Base-by-base conservation (phyloP, 2,113 vertebrate genomes). In the Brienomyrus brachyistius region DNA sequence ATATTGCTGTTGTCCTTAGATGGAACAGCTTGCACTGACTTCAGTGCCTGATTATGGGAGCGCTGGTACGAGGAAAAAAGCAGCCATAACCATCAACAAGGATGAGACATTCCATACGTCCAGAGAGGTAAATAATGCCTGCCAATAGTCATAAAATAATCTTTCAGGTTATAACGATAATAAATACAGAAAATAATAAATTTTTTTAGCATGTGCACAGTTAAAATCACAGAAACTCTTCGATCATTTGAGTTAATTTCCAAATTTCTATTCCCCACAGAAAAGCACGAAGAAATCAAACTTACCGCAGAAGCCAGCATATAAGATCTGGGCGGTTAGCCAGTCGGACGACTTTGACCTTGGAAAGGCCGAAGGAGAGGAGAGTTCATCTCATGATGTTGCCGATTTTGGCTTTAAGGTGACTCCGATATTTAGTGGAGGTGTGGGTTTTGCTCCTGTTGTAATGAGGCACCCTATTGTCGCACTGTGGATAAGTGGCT, bases 241-340 rank as follows among this genome's bases (percentile, higher is more conserved):
- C 1, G 2, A 7, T 59, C 10, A 10, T 17, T 23, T 87, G 7
- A 31, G 31, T 87, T n/a, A 8, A 27, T 87, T 66, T 88, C 27
- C 66, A 43, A 47, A 40, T 89, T 86, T 19, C 10, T 48, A 21
- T 40, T n/a, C 48, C 43, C 31, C 5, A 4, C 50, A 90, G 66
- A 82, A 74, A 43, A 19, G n/a, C 35, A 4, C 17, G 0, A 3
- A 0, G 2, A 45, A 35, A 21, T 5, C 52, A 88, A 31, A 27
- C 40, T 23, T 92, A 89, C 88, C 48, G 62, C n/a, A 35, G 40
- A 88, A 35, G 90, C 70, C 92, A 88, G 77, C 52, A 91, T 91
- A 88, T 90, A 90, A 91, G 56, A 88, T 74, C 11, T 92, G 3
- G 82, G 91, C 56, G 62, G 19, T 88, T 23, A 90, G 92, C 92